Conservation (phyloP, 2,797 vertebrate genomes). For the Iguana delicatissima region DNA sequence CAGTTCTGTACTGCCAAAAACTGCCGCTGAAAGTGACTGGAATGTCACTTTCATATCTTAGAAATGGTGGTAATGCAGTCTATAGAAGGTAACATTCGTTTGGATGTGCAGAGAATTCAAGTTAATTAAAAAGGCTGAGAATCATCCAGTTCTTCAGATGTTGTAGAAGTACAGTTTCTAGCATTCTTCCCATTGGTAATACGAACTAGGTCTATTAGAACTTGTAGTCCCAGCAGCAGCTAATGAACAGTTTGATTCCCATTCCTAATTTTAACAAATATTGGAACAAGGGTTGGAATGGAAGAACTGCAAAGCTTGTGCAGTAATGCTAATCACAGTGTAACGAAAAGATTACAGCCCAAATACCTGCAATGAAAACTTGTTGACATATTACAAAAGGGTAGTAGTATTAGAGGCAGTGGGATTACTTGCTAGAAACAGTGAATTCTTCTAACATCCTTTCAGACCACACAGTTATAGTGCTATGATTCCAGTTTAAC, state of each 20-base stretch:
- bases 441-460: neutral
- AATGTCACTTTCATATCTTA: neutral
- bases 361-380: too few species aligned
- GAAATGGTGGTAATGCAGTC: too few species aligned
- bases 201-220: neutral
- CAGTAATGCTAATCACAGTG: neutral
- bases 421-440: neutral
- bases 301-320: neutral
- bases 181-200: neutral
- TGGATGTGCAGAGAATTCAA: too few species aligned
- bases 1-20: neutral
- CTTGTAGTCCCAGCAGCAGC: neutral
- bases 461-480: too few species aligned
- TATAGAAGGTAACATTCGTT: too few species aligned
- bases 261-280: neutral
- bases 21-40: neutral
- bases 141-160: too few species aligned
- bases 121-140: too few species aligned
- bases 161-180: too few species aligned
- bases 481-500: too few species aligned
- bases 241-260: neutral
- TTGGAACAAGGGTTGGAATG: too few species aligned
- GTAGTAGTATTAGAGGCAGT: neutral
- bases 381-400: neutral
- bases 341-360: neutral